Conservation (phyloP, 2,113 vertebrate genomes). For the Cichladusa arquata region DNA sequence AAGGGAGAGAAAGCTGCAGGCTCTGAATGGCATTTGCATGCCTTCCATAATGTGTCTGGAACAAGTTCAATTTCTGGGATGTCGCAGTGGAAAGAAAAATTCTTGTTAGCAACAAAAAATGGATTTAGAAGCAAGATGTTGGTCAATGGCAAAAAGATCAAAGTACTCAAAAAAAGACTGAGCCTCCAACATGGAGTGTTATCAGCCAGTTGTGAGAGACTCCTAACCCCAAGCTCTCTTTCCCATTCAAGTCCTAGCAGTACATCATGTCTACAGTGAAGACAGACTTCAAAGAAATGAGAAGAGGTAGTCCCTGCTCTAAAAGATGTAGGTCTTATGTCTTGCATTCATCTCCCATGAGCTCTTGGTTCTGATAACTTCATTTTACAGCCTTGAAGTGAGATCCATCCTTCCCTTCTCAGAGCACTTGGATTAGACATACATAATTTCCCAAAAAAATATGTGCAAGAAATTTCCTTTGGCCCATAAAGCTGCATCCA, state of each 20-base stretch:
- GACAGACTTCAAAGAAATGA: background rate
- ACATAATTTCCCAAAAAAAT: rapidly evolving
- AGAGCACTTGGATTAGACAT: background rate
- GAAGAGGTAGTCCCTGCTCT: background rate
- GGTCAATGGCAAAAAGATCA: background rate
- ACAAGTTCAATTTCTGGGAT: background rate
- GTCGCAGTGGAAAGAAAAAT: background rate
- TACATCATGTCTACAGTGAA: background rate
- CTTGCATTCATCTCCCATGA: background rate
- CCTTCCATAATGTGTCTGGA: background rate
- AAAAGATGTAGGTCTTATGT: background rate
- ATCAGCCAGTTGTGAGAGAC: background rate
- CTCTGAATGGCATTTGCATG: conserved; percentile 13
- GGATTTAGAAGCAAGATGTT: background rate
- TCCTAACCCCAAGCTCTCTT: background rate
- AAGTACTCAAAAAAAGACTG: background rate
- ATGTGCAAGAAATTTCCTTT: background rate
- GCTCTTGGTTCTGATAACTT: background rate
- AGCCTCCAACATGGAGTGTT: background rate
- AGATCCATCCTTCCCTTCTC: background rate
- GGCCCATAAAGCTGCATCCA: background rate
- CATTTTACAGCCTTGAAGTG: background rate
- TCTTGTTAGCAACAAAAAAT: background rate
- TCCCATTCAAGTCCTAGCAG: background rate
- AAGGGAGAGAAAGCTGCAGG: conserved; percentile 5